Percentiles rank a stretch among this genome's conserved stretches.
phyloP scores from a whole-genome alignment of 2,113 vertebrate species.

The Cebidichthys violaceus region DNA sequence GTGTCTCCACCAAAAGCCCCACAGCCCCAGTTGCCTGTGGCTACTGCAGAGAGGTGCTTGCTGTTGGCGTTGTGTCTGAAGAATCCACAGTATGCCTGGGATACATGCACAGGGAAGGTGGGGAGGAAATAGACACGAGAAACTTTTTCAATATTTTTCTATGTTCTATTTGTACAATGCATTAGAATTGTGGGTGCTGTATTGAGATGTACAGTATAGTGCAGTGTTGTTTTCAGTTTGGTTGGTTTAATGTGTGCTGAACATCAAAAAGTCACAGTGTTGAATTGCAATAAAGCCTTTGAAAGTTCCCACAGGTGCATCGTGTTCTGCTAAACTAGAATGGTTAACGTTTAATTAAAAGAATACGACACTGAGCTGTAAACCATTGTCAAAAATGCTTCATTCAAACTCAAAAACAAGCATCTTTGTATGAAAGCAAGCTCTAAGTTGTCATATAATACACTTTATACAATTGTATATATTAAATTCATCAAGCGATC shows the following conservation, averaged over 20 bases:
- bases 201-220: neutral
- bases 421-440: neutral
- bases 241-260: neutral
- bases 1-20: slow-evolving; percentile 96
- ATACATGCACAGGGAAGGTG: slow-evolving; percentile 17
- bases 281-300: neutral
- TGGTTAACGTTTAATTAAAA: neutral
- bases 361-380: neutral
- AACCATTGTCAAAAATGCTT: neutral
- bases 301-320: neutral
- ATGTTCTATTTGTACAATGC: neutral
- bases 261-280: neutral
- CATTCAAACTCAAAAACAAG: neutral
- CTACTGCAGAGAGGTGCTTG: slow-evolving; percentile 91
- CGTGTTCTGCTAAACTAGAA: neutral
- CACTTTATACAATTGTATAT: neutral
- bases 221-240: neutral
- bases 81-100: slow-evolving; percentile 97
- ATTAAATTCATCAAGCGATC: too few relatives aligned
- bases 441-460: neutral
- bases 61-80: slow-evolving; percentile 82
- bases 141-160: neutral
- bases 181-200: neutral
- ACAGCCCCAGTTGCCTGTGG: slow-evolving; percentile 99
- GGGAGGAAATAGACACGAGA: neutral